Evolutionary conservation across 1,140 invertebrate species (phyloP), one percentile per base, ranked within the genome.

Genomic region (Aporrectodea caliginosa): DNA sequence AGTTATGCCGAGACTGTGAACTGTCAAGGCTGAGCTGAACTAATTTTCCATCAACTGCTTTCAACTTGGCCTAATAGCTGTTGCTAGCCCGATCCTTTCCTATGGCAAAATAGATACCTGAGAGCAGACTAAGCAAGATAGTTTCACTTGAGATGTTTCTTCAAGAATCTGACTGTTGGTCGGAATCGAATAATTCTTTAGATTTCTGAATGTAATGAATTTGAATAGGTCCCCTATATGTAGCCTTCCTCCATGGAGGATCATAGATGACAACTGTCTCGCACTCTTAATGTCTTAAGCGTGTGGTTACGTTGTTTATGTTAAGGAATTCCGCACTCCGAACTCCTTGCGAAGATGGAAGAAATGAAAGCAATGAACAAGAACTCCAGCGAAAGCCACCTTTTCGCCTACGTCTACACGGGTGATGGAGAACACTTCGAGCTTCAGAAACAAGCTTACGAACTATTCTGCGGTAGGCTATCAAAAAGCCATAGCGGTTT

Each of bases 381-480:
- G 2, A 77, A 81, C 69, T 77, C 83, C 22, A 79, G 83, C 30
- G 83, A 86, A 22, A 84, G 85, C 0, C 86, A 85, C 72, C 82
- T 86, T 27, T 87, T 87, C 58, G 86, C 86, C 33, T 87, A 87
- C 70, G 79, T 83, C 16, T 87, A 86, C 81, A 87, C 85, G 0
- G 31, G 84, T 16, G 75, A 78, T 22, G 83, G 84, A 68, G 84
- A 86, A 22, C 84, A 85, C 72, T 85, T 82, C 69, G n/a, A 84
- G 34, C 77, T 86, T 16, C 86, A 87, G 77, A 73, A 83, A 30
- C 84, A 86, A n/a, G 82, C 83, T 29, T 86, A 85, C 76, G 81
- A 85, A 27, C 73, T 81, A 22, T 87, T 87, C 76, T 79, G 82
- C 80, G 85, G 86, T 86, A 79, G n/a, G 12, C 22, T 16, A 33